Conservation (phyloP, 2,888 invertebrate species). For the Aphrophora alni region DNA sequence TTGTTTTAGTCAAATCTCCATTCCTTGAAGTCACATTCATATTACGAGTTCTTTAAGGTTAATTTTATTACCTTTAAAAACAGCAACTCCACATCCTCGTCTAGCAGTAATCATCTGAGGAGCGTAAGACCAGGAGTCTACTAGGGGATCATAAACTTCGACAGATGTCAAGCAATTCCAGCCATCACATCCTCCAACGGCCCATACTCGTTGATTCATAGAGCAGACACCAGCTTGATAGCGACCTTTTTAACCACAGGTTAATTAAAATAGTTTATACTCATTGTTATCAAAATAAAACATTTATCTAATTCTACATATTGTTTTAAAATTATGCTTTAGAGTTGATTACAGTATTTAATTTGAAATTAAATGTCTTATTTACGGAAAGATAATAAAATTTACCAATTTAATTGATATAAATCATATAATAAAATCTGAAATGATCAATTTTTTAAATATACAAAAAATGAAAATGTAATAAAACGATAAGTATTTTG, state of each 20-base stretch:
- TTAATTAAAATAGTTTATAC: background rate
- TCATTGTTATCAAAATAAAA: background rate
- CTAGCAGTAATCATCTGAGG: constrained; percentile 72
- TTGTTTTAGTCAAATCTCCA: no score
- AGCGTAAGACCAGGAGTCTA: constrained; percentile 65
- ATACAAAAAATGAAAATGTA: no score
- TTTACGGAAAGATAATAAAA: no score
- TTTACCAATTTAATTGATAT: no score
- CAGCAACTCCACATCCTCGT: constrained; percentile 75
- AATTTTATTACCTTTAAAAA: constrained; percentile 64
- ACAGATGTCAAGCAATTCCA: constrained; percentile 81
- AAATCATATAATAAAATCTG: no score
- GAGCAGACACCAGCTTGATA: constrained; percentile 79
- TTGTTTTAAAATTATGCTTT: no score
- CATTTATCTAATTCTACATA: background rate
- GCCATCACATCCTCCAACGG: constrained; percentile 86
- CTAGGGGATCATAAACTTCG: constrained; percentile 70
- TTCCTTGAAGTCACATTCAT: no score
- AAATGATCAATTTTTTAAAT: no score
- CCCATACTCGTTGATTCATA: constrained; percentile 74
- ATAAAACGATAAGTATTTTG: no score
- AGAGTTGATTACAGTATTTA: no score
- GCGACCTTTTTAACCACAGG: constrained; percentile 64
- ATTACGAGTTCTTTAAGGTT: background rate
- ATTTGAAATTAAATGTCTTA: no score